Base-by-base conservation (phyloP, 1,140 invertebrate species). In the Fopius arisanus region DNA sequence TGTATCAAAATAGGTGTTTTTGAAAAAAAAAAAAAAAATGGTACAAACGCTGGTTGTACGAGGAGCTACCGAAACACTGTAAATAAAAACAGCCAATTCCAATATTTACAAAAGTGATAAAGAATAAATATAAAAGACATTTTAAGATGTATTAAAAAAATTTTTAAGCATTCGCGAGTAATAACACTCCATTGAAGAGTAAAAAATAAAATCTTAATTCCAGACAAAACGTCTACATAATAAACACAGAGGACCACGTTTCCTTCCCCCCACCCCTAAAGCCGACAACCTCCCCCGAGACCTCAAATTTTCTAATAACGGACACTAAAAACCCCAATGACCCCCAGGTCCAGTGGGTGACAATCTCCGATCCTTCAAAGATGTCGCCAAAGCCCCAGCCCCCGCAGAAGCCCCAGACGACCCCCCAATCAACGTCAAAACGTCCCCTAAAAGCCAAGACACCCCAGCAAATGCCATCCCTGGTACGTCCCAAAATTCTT, bases 151-250 rank as follows among this genome's bases (percentile, higher is more conserved):
- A n/a, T n/a, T n/a, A n/a, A n/a, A n/a, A n/a, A n/a, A n/a, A n/a
- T n/a, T n/a, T n/a, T n/a, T n/a, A n/a, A n/a, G n/a, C 33, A 33
- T 33, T 33, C 31, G 31, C 33, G n/a, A n/a, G n/a, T n/a, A n/a
- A n/a, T n/a, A n/a, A n/a, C n/a, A n/a, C 12, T 37, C 12, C 12
- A 37, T 4, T 37, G 33, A 37, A 12, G 4, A 12, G 12, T 16
- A 5, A 48, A 19, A 48, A 5, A 5, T 16, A 48, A 19, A 48
- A 48, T 23, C 21, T 16, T 71, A 28, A 23, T 71, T 87, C 37
- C 79, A 88, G 86, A 51, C 84, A 77, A 81, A 87, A 78, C 69
- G 79, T 88, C 10, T 86, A 81, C 77, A 84, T 88, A 78, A 86
- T 88, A 70, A 84, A 88, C 72, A 80, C 84, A 14, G 72, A 73